Evolutionary conservation across 1,140 invertebrate species (phyloP).

Genomic region (Dryas iulia): DNA sequence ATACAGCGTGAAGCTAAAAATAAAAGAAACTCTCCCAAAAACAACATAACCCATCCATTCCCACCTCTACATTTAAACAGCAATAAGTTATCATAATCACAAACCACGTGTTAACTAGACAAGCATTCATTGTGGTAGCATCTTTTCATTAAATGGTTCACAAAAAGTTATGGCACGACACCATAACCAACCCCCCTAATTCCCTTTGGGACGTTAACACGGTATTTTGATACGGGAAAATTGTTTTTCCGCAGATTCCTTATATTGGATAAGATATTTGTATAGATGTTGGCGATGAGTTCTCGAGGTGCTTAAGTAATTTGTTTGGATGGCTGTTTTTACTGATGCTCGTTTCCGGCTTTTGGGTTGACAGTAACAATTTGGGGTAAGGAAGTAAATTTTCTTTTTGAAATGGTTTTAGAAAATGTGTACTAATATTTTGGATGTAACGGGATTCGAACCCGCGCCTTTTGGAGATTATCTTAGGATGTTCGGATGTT

Average conservation of each 20-base stretch:
- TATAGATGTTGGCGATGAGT: neutral
- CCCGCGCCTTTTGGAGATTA: too few relatives aligned
- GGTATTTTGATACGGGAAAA: conserved; percentile 10
- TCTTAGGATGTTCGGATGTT: too few relatives aligned
- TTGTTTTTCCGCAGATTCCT: conserved; percentile 10
- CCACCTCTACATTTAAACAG: too few relatives aligned
- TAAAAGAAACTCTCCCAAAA: too few relatives aligned
- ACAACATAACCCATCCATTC: too few relatives aligned
- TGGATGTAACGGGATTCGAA: too few relatives aligned
- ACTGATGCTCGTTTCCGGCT: too few relatives aligned
- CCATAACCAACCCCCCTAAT: conserved; percentile 9
- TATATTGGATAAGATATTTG: neutral
- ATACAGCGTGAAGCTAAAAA: too few relatives aligned
- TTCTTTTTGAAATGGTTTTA: too few relatives aligned
- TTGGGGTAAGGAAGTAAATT: too few relatives aligned
- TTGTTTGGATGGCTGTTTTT: neutral
- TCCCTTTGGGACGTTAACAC: conserved; percentile 10
- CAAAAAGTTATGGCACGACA: conserved; percentile 8
- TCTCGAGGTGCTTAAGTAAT: neutral
- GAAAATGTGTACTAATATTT: too few relatives aligned
- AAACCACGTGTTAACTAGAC: neutral
- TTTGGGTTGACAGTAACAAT: too few relatives aligned
- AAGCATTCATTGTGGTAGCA: conserved; percentile 4
- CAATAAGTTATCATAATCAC: neutral
- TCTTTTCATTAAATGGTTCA: conserved; percentile 15